Evolutionary conservation across 1,140 invertebrate genomes (phyloP).

Genomic region (Calosoma granatense): DNA sequence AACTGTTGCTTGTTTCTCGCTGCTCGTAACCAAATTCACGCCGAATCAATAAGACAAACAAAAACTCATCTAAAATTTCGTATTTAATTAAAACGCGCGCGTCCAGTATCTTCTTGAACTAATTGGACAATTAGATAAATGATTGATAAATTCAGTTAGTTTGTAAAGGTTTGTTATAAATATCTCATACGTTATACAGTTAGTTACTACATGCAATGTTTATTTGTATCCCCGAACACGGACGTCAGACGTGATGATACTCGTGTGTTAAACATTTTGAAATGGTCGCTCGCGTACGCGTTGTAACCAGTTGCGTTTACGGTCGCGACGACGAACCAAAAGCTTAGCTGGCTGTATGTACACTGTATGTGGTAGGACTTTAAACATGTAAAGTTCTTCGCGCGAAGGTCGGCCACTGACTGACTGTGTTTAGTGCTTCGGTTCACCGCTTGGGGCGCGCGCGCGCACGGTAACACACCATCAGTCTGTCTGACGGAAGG

Average conservation of each 20-base stretch:
- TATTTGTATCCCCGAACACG: background rate
- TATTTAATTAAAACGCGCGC: too few species aligned
- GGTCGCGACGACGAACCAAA: too few species aligned
- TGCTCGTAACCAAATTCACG: too few species aligned
- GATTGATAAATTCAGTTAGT: too few species aligned
- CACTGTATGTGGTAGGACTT: background rate
- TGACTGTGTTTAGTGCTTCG: background rate
- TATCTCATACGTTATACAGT: background rate
- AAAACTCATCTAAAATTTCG: too few species aligned
- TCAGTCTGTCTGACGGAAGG: background rate
- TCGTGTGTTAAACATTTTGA: background rate
- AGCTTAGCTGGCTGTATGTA: background rate
- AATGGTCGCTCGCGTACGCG: background rate
- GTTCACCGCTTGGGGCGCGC: background rate
- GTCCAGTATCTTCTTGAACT: background rate
- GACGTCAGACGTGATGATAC: too few species aligned
- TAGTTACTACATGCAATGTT: background rate
- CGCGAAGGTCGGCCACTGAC: slow-evolving; percentile 6
- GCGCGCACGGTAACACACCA: background rate
- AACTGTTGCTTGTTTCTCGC: too few species aligned
- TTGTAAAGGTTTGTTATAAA: background rate
- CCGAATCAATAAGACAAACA: too few species aligned
- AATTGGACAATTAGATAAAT: background rate
- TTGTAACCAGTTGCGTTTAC: background rate
- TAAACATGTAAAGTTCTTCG: background rate